Percentiles rank a stretch among this genome's conserved stretches.
These are phyloP conservation scores for Marcusenius ussheri DNA, from an alignment of 2,113 vertebrate species.

Conservation along the genomic window DNA sequence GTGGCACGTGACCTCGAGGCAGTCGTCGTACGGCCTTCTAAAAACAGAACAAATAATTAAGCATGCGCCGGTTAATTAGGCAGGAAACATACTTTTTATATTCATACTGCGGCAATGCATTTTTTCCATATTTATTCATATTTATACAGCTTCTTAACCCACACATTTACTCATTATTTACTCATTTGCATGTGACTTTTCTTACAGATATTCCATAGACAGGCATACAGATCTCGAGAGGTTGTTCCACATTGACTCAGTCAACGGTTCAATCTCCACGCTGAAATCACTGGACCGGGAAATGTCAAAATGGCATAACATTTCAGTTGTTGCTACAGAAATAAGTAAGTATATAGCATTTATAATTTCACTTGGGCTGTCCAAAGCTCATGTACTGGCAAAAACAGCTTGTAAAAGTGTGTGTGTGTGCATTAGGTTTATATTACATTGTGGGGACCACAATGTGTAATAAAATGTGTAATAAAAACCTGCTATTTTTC, in stretches of 20 bases:
- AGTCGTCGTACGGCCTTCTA: neutral
- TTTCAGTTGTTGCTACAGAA: conserved; percentile 74
- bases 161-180: neutral
- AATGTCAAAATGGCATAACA: conserved; percentile 73
- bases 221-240: conserved; percentile 71
- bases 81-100: neutral
- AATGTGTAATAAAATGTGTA: too few species aligned
- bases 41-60: neutral
- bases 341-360: conserved; percentile 54
- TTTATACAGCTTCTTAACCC: neutral
- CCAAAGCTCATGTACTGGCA: neutral
- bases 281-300: conserved; percentile 73
- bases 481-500: too few species aligned
- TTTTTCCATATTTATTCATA: neutral
- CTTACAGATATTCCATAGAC: conserved; percentile 69
- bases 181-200: neutral
- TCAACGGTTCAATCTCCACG: conserved; percentile 73
- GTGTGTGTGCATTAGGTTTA: neutral
- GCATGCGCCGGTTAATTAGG: neutral
- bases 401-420: neutral
- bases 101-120: neutral
- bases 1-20: neutral
- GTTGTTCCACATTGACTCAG: conserved; percentile 68
- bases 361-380: neutral
- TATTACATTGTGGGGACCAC: too few species aligned